These are phyloP conservation scores for Imbricaverruca yamaguchii DNA, from an alignment of 2,888 invertebrate genomes.

Conservation along the genomic window DNA sequence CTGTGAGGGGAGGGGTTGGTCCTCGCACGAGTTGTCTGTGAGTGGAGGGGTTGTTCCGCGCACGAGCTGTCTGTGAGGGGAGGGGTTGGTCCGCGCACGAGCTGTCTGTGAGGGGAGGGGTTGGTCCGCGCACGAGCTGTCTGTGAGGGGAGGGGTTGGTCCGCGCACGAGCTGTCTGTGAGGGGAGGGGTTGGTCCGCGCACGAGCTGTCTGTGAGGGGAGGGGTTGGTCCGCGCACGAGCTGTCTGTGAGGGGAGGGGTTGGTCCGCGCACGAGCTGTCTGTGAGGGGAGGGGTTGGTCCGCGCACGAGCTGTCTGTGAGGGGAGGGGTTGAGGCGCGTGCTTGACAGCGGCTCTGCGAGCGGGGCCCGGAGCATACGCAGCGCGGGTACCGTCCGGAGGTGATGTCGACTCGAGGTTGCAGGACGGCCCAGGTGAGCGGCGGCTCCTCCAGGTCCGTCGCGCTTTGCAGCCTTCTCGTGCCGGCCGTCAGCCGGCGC, in stretches of 20 bases:
- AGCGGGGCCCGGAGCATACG: background rate
- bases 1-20: background rate
- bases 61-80: no score
- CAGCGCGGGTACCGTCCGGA: background rate
- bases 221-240: background rate
- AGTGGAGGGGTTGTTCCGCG: background rate
- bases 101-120: background rate
- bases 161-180: no score
- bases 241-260: background rate
- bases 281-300: no score
- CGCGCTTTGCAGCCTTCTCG: background rate
- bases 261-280: no score
- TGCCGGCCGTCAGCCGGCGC: background rate
- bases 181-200: background rate
- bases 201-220: no score
- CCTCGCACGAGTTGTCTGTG: no score
- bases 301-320: no score
- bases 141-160: background rate
- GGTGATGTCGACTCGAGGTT: background rate
- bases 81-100: background rate
- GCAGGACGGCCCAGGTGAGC: background rate
- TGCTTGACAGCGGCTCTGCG: background rate
- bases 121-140: no score
- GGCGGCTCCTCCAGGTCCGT: background rate
- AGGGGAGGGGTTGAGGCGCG: background rate